A percentile compares a stretch with the other conserved stretches of the same genome.
Evolutionary conservation across 2,797 vertebrate genomes (phyloP).

Genomic region (Rhinoraja longicauda): DNA sequence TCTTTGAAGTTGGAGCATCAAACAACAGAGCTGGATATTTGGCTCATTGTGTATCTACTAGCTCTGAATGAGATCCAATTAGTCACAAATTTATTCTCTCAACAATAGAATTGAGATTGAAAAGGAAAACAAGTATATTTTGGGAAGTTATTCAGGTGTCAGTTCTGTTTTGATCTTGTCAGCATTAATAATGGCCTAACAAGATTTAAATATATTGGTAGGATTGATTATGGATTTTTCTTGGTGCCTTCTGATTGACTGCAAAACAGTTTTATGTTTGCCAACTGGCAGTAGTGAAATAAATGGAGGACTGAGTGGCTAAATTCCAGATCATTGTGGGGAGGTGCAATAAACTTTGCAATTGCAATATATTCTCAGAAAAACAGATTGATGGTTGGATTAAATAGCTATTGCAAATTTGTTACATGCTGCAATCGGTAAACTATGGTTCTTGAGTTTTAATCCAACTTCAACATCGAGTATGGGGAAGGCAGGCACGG

Average conservation of each 20-base stretch:
- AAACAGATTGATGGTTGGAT: background rate
- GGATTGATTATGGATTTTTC: background rate
- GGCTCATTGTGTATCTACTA: background rate
- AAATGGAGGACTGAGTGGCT: background rate
- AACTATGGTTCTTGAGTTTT: background rate
- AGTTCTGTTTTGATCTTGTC: background rate
- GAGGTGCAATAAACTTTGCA: background rate
- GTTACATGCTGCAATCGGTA: background rate
- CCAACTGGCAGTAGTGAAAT: background rate
- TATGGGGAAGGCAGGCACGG: too few species aligned
- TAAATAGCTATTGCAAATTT: background rate
- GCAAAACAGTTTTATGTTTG: background rate
- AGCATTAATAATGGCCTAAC: background rate
- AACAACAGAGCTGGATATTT: background rate
- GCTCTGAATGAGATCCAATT: background rate
- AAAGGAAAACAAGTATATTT: background rate
- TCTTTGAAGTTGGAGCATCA: background rate
- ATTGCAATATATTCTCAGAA: background rate
- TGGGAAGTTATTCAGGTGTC: too few species aligned
- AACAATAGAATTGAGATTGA: background rate
- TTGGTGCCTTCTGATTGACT: background rate
- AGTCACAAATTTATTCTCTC: background rate
- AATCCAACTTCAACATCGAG: background rate
- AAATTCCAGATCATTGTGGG: background rate
- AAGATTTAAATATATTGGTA: background rate